Percentiles rank a stretch among this genome's conserved stretches.
Conservation (phyloP, 2,888 invertebrate species). For the Thereva nobilitata region DNA sequence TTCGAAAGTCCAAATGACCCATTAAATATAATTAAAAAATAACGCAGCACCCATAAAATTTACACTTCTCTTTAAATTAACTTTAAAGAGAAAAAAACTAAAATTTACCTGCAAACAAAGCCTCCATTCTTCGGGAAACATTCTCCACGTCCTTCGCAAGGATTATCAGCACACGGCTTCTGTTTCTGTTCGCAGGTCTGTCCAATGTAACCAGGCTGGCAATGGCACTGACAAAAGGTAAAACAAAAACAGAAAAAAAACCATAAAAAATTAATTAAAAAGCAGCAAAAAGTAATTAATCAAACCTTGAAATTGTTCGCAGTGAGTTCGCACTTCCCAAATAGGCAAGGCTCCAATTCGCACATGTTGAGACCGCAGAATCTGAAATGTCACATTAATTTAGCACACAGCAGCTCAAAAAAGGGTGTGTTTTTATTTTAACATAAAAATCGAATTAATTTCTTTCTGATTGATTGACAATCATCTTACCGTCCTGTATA, state of each 20-base stretch:
- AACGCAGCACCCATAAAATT: constrained; percentile 9
- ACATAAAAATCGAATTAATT: constrained; percentile 1
- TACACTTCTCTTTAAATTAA: not conserved
- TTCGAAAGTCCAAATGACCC: not conserved
- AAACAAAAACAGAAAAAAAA: not conserved
- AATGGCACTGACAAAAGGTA: constrained; percentile 61
- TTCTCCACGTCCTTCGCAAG: constrained; percentile 75
- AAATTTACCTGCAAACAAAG: constrained; percentile 65
- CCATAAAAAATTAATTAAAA: not conserved
- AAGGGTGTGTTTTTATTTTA: constrained; percentile 7
- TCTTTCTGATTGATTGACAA: not conserved
- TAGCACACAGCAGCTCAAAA: constrained; percentile 2
- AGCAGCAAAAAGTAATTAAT: constrained; percentile 4
- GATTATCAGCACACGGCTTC: constrained; percentile 71
- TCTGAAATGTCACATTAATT: constrained; percentile 48
- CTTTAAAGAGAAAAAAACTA: constrained; percentile 1
- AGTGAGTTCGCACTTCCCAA: constrained; percentile 61
- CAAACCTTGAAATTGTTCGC: constrained; percentile 54
- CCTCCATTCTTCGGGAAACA: constrained; percentile 70
- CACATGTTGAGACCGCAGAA: constrained; percentile 78
- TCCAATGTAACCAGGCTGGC: constrained; percentile 71
- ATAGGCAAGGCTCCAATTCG: constrained; percentile 66
- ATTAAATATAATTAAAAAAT: constrained; percentile 7
- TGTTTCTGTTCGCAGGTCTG: constrained; percentile 69
- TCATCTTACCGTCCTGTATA: constrained; percentile 66